Evolutionary conservation across 2,888 invertebrate species (phyloP).

Genomic region (Eretmocerus hayati): DNA sequence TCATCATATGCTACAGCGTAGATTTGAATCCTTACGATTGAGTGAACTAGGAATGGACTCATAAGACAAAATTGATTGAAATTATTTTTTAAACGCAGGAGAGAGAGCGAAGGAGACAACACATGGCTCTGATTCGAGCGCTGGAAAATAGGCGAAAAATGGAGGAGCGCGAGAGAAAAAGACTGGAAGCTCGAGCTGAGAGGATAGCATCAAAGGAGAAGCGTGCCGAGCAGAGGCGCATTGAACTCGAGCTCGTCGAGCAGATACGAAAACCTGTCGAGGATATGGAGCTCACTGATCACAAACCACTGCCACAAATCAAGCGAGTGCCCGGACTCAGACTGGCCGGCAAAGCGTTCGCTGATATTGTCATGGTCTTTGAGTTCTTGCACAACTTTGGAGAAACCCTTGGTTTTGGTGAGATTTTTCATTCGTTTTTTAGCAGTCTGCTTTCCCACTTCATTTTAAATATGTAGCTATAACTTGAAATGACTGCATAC

Average conservation of each 20-base stretch:
- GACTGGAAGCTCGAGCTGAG: constrained; percentile 72
- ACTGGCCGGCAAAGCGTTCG: constrained; percentile 82
- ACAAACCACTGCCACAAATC: constrained; percentile 63
- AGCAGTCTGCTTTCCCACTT: background rate
- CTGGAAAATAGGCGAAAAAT: constrained; percentile 78
- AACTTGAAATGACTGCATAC: too few relatives aligned
- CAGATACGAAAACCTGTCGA: constrained; percentile 83
- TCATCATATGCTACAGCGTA: too few relatives aligned
- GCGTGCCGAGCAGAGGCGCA: constrained; percentile 64
- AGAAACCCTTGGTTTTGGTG: constrained; percentile 87
- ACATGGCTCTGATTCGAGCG: constrained; percentile 81
- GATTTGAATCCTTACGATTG: too few relatives aligned
- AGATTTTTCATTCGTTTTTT: constrained; percentile 36
- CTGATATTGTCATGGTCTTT: constrained; percentile 88
- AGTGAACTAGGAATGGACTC: too few relatives aligned
- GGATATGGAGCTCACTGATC: constrained; percentile 78
- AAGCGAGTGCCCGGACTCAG: constrained; percentile 73
- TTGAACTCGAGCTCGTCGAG: constrained; percentile 60
- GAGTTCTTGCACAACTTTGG: constrained; percentile 96
- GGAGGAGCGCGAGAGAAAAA: constrained; percentile 77
- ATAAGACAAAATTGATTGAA: background rate
- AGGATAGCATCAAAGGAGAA: constrained; percentile 79
- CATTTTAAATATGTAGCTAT: background rate
- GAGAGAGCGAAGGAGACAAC: constrained; percentile 81
- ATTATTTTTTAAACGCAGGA: constrained; percentile 54